phyloP scores from a whole-genome alignment of 1,140 invertebrate species.

The Calycopis cecrops region DNA sequence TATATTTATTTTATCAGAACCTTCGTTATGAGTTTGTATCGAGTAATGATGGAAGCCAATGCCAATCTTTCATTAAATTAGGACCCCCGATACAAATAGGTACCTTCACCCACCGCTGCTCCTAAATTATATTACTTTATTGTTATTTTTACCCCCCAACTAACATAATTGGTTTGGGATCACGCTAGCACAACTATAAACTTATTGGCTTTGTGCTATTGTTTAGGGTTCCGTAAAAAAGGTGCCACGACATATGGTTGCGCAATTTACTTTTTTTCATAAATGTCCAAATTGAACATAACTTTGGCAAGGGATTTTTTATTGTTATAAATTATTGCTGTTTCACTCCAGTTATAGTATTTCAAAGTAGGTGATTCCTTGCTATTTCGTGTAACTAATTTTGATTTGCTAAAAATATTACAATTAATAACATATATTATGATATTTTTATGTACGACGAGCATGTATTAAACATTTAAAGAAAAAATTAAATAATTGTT shows the following conservation, averaged over 20 bases:
- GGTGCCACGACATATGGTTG: conserved; percentile 22
- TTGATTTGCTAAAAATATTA: too few relatives aligned
- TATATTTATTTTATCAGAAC: conserved; percentile 24
- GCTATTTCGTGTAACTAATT: too few relatives aligned
- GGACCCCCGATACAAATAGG: conserved; percentile 55
- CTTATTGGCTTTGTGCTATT: conserved; percentile 42
- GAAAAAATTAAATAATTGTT: too few relatives aligned
- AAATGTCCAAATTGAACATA: not conserved
- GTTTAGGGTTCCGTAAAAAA: conserved; percentile 47
- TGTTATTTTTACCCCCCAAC: conserved; percentile 68
- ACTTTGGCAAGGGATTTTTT: not conserved
- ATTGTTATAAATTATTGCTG: not conserved
- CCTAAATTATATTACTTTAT: conserved; percentile 73
- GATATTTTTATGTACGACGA: too few relatives aligned
- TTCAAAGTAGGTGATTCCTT: too few relatives aligned
- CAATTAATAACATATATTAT: too few relatives aligned
- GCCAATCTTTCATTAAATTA: conserved; percentile 67
- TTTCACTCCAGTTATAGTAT: not conserved
- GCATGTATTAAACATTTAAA: too few relatives aligned
- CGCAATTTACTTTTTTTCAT: conserved; percentile 20
- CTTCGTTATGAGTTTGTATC: conserved; percentile 43
- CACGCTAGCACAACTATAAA: conserved; percentile 67
- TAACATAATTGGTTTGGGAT: conserved; percentile 69
- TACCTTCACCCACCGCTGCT: conserved; percentile 51
- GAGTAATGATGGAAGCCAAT: conserved; percentile 53